Conservation (phyloP, 2,113 vertebrate species). For the Seriola quinqueradiata region DNA sequence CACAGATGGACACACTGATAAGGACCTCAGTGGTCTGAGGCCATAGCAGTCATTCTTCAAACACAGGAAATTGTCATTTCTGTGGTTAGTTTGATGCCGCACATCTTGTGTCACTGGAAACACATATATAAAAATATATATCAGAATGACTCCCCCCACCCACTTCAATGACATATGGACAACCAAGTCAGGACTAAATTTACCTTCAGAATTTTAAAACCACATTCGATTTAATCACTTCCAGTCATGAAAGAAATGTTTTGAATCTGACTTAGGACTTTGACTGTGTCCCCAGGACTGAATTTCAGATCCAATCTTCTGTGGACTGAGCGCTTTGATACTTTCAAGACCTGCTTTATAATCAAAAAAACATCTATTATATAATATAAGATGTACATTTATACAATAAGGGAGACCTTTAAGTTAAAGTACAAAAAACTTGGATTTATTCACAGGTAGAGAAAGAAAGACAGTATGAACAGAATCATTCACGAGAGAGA, state of each 20-base stretch:
- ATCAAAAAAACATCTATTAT: too few relatives aligned
- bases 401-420: too few relatives aligned
- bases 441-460: too few relatives aligned
- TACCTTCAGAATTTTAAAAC: constrained; percentile 15
- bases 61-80: constrained; percentile 26
- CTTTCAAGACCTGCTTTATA: too few relatives aligned
- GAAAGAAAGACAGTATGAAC: too few relatives aligned
- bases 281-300: not conserved
- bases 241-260: not conserved
- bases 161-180: constrained; percentile 26
- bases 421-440: too few relatives aligned
- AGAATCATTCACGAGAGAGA: not conserved
- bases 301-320: too few relatives aligned
- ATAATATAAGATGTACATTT: too few relatives aligned
- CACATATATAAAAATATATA: not conserved
- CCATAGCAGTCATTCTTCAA: not conserved
- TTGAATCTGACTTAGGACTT: not conserved
- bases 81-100: not conserved
- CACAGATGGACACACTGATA: not conserved
- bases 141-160: constrained; percentile 39
- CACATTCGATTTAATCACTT: constrained; percentile 2
- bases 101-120: constrained; percentile 39
- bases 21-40: not conserved
- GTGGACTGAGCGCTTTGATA: too few relatives aligned
- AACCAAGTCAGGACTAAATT: constrained; percentile 13